phyloP scores from a whole-genome alignment of 2,888 invertebrate genomes.

The Drosophila yooni region DNA sequence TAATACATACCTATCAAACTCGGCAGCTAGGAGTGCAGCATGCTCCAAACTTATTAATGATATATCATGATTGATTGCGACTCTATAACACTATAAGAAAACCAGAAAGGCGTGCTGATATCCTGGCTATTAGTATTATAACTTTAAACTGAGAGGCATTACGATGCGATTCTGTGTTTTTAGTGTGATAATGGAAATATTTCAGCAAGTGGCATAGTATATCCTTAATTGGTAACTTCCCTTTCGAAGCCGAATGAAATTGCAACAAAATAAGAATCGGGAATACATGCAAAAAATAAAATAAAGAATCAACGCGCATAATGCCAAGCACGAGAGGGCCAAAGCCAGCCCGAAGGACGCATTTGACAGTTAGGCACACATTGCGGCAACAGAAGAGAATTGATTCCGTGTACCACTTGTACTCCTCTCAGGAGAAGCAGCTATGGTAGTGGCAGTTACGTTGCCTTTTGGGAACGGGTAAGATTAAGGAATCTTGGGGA shows the following conservation, averaged over 20 bases:
- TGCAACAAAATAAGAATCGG: neutral
- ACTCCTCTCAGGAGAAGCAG: too few relatives aligned
- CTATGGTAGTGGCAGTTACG: too few relatives aligned
- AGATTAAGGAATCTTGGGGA: too few relatives aligned
- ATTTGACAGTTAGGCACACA: too few relatives aligned
- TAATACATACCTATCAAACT: neutral
- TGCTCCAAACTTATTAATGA: neutral
- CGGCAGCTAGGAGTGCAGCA: neutral
- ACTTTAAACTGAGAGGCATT: fast-evolving
- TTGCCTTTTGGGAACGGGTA: too few relatives aligned
- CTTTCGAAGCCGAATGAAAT: neutral
- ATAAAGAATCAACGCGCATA: too few relatives aligned
- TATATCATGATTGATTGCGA: neutral
- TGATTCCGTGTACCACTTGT: too few relatives aligned
- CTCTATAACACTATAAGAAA: neutral
- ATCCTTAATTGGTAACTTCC: neutral
- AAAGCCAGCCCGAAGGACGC: too few relatives aligned
- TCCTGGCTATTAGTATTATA: fast-evolving
- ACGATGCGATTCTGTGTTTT: neutral
- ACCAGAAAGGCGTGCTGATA: neutral
- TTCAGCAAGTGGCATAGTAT: neutral
- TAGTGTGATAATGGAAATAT: neutral
- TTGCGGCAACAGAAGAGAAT: too few relatives aligned
- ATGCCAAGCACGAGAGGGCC: too few relatives aligned
- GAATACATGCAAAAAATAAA: too few relatives aligned